phyloP scores from a whole-genome alignment of 2,113 vertebrate genomes.

The Melanerpes aurifrons region DNA sequence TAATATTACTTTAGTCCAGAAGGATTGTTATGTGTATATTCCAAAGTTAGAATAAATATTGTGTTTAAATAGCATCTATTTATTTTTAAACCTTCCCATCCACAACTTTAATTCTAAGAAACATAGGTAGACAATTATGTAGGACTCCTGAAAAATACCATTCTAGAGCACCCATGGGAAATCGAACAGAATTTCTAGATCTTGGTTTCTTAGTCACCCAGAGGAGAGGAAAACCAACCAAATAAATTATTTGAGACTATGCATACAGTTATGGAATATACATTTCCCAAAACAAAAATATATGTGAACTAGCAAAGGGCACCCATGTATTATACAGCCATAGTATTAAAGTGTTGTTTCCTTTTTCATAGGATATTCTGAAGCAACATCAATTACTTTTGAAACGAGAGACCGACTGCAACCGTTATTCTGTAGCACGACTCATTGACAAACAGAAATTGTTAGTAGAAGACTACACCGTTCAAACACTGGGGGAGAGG shows the following conservation, averaged over 20 bases:
- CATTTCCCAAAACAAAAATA: background rate
- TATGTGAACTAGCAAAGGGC: background rate
- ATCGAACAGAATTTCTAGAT: background rate
- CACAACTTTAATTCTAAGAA: background rate
- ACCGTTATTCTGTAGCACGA: background rate
- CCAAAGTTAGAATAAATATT: background rate
- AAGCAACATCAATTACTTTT: background rate
- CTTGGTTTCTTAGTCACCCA: background rate
- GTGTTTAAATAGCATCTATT: background rate
- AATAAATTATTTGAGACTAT: background rate
- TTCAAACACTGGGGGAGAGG: background rate
- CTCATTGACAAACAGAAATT: background rate
- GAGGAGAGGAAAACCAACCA: background rate
- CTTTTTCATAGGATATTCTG: background rate
- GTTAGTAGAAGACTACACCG: background rate
- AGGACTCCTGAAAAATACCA: background rate
- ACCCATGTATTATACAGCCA: background rate
- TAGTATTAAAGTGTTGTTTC: background rate
- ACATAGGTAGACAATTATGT: background rate
- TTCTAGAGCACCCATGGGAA: background rate
- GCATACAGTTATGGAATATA: background rate
- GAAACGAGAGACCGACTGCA: background rate
- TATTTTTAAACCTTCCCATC: background rate
- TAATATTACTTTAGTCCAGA: background rate
- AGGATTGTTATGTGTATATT: background rate